Percentiles rank a stretch among this genome's conserved stretches.
phyloP scores from a whole-genome alignment of 2,113 vertebrate genomes.

The Malaclemys terrapin region DNA sequence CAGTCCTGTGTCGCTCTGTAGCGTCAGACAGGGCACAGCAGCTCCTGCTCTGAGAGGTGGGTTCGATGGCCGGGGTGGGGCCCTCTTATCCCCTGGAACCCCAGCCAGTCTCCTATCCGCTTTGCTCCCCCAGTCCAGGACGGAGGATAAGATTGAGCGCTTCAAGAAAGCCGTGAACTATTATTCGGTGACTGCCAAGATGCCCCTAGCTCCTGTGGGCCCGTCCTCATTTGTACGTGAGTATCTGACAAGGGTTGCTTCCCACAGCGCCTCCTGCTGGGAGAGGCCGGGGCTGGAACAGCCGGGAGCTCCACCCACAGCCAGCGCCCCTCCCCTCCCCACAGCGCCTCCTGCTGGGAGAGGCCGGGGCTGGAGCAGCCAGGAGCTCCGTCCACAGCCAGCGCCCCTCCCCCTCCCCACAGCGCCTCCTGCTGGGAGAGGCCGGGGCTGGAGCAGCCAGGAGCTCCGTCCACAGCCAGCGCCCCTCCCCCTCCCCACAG shows the following conservation, averaged over 20 bases:
- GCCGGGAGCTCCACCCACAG: not conserved
- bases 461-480: not conserved
- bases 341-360: not conserved
- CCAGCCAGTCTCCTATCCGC: not conserved
- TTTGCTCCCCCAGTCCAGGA: slow-evolving; percentile 84
- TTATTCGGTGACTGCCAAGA: slow-evolving; percentile 91
- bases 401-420: not conserved
- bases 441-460: no score
- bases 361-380: no score
- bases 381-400: not conserved
- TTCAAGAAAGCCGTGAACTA: slow-evolving; percentile 96
- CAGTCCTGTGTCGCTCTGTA: no score
- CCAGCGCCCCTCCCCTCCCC: not conserved
- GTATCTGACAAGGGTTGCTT: slow-evolving; percentile 59
- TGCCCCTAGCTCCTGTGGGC: slow-evolving; percentile 85
- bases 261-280: not conserved
- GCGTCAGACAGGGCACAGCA: no score
- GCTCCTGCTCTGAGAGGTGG: not conserved
- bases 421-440: not conserved
- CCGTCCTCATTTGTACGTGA: slow-evolving; percentile 89
- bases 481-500: not conserved
- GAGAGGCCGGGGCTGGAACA: not conserved
- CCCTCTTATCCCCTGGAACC: not conserved
- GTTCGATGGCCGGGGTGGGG: not conserved
- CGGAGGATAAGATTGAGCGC: slow-evolving; percentile 92